Evolutionary conservation across 2,113 vertebrate genomes (phyloP).

Genomic region (Noctilio leporinus): DNA sequence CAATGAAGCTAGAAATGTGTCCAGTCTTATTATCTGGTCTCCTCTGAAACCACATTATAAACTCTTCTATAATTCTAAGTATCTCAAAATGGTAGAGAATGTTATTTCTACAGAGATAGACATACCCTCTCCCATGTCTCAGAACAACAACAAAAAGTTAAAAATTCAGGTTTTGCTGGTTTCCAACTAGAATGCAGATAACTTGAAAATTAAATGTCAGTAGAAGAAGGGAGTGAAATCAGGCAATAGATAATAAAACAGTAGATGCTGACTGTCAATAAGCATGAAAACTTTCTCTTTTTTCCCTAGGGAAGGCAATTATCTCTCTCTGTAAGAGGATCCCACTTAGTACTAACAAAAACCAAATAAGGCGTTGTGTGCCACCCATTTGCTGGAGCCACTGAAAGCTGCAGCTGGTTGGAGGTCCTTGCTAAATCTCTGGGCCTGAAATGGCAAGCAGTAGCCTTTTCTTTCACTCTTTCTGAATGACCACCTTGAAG

Average conservation of each 20-base stretch:
- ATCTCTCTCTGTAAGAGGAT: conserved; percentile 27
- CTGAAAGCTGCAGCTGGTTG: background rate
- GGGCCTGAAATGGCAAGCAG: conserved; percentile 1
- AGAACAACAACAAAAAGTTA: background rate
- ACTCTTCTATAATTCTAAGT: background rate
- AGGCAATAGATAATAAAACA: background rate
- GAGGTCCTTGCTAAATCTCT: background rate
- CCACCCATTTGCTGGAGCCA: background rate
- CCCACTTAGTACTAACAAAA: conserved; percentile 47
- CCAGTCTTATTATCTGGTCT: background rate
- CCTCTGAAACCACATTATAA: background rate
- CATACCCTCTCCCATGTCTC: background rate
- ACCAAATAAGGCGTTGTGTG: background rate
- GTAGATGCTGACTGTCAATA: background rate
- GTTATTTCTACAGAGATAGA: background rate
- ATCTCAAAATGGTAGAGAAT: background rate
- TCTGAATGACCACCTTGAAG: conserved; percentile 42
- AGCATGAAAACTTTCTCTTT: background rate
- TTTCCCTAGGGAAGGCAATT: background rate
- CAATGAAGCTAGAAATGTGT: background rate
- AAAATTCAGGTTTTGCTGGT: background rate
- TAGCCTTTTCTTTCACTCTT: background rate
- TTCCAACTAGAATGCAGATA: background rate
- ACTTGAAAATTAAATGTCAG: background rate
- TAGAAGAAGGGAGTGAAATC: background rate